A percentile compares a stretch with the other conserved stretches of the same genome.
Conservation (phyloP, 2,113 vertebrate genomes). For the Calypte anna region DNA sequence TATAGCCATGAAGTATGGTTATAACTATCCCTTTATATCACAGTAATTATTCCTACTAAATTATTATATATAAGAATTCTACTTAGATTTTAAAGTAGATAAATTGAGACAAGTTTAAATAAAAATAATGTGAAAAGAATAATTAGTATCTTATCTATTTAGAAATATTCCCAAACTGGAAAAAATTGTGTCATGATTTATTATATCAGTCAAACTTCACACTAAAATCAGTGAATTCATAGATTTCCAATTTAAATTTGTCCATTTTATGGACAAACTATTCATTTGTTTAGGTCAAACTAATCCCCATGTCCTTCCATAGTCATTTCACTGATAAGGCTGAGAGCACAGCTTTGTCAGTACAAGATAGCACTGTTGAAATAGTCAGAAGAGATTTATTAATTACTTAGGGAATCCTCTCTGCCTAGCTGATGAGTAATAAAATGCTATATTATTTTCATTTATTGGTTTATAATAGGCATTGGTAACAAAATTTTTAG, state of each 20-base stretch:
- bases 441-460: neutral
- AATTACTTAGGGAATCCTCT: neutral
- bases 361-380: neutral
- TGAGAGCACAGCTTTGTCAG: neutral
- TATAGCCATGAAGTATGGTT: too few relatives aligned
- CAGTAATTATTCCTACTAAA: neutral
- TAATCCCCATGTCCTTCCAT: neutral
- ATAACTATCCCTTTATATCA: neutral
- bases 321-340: neutral
- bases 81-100: neutral
- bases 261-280: neutral
- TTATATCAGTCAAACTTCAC: neutral
- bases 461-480: neutral
- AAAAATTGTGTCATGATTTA: neutral
- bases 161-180: neutral
- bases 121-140: neutral
- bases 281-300: neutral
- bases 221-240: neutral
- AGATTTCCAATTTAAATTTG: neutral
- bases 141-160: neutral
- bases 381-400: neutral
- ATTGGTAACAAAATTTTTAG: neutral
- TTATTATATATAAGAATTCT: neutral
- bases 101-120: neutral
- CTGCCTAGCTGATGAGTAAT: neutral